Base-by-base conservation (phyloP, 2,797 vertebrate species). In the Crenuchus spilurus region DNA sequence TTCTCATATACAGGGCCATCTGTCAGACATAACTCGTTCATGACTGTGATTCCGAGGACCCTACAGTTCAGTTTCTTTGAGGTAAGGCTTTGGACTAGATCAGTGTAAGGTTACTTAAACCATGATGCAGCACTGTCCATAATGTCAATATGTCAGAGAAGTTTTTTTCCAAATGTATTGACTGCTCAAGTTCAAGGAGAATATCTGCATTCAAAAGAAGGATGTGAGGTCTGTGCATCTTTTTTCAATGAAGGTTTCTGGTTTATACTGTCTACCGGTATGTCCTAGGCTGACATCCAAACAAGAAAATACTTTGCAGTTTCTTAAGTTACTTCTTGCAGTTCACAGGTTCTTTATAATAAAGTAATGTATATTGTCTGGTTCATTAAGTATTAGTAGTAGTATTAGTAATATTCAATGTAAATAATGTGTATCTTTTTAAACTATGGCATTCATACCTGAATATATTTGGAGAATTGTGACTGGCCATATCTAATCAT, bases 111-210 rank as follows among this genome's bases (percentile, higher is more conserved):
- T 61, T 67, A 48, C 54, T 74, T 65, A 60, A 42, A 18, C 37
- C 26, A 37, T 54, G 6, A 63, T 22, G 11, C 16, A 74, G 22
- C 41, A 42, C n/a, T 30, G 33, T 60, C 9, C 41, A 67, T 60
- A 39, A 74, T 60, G 42, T 37, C 54, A 54, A 30, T 54, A 60
- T 61, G 49, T 79, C 67, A 78, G 28, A 37, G 14, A 71, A 24
- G 18, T 13, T 44, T 13, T 44, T 66, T 48, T 46, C 42, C 58
- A 62, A 65, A 60, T 58, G 9, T 33, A 13, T n/a, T 58, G 31
- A 57, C 22, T 10, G 30, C 20, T 54, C 61, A 66, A 30, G 28
- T 65, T 61, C 33, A 65, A 68, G 44, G 52, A 3, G 31, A 61
- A 61, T 24, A 18, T 26, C 37, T 20, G 11, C 9, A 49, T 51